Evolutionary conservation across 2,888 invertebrate genomes (phyloP).

Genomic region (Taenaris catops): DNA sequence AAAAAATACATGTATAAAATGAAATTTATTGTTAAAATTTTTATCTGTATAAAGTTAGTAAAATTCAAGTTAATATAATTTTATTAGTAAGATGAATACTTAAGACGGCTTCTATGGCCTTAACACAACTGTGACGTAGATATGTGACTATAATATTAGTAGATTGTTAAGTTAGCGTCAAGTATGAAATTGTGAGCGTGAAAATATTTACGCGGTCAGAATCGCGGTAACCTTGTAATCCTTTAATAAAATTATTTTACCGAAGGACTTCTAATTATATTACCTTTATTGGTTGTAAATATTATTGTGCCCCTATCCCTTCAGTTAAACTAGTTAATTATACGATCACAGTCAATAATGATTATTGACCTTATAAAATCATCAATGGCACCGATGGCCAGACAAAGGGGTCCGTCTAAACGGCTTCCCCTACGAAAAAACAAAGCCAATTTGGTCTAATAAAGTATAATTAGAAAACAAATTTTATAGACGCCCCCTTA

Average conservation of each 20-base stretch:
- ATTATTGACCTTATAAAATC: constrained; percentile 76
- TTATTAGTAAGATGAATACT: too few relatives aligned
- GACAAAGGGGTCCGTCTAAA: constrained; percentile 58
- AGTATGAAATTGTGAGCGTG: too few relatives aligned
- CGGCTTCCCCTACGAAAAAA: constrained; percentile 53
- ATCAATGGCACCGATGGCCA: constrained; percentile 63
- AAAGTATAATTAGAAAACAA: constrained; percentile 71
- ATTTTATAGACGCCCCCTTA: constrained; percentile 66
- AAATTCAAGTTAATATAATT: too few relatives aligned
- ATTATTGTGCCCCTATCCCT: constrained; percentile 35
- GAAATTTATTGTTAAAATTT: too few relatives aligned
- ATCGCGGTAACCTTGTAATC: too few relatives aligned
- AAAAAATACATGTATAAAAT: too few relatives aligned
- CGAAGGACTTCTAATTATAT: constrained; percentile 20
- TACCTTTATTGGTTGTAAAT: constrained; percentile 27
- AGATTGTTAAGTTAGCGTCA: too few relatives aligned
- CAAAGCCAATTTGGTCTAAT: constrained; percentile 70
- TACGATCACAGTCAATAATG: constrained; percentile 69
- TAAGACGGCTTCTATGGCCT: too few relatives aligned
- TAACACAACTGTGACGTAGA: too few relatives aligned
- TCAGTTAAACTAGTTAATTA: constrained; percentile 65
- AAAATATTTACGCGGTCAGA: too few relatives aligned
- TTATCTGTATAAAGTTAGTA: too few relatives aligned
- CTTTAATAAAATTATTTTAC: constrained; percentile 19
- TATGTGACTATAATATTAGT: too few relatives aligned